Conservation (phyloP, 2,888 invertebrate genomes). For the Lomographa bimaculata region DNA sequence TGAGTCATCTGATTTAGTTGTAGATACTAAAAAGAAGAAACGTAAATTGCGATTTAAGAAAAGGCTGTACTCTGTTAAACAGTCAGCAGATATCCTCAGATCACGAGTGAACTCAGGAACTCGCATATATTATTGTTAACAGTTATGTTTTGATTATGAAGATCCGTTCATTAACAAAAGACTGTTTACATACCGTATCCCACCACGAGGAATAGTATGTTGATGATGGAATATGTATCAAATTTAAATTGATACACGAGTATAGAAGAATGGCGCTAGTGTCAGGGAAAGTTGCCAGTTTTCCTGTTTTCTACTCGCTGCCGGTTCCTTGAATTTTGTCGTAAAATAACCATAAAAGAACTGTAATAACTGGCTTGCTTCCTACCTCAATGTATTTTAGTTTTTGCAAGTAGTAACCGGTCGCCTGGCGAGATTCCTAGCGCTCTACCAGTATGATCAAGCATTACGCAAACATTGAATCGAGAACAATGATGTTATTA, state of each 20-base stretch:
- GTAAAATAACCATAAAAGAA: slow-evolving; percentile 13
- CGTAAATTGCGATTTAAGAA: no score
- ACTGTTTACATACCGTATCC: slow-evolving; percentile 6
- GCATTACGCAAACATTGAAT: slow-evolving; percentile 9
- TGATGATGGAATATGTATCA: slow-evolving; percentile 4
- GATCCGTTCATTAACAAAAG: slow-evolving; percentile 7
- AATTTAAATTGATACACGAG: no score
- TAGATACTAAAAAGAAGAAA: no score
- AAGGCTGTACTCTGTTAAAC: no score
- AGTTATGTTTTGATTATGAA: slow-evolving; percentile 14
- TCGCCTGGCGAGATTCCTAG: slow-evolving; percentile 15
- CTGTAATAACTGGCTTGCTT: slow-evolving; percentile 17
- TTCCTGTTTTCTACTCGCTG: slow-evolving; percentile 15
- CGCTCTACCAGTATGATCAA: slow-evolving; percentile 11
- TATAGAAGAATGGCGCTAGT: no score
- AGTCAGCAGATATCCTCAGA: no score
- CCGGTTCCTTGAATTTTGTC: slow-evolving; percentile 7
- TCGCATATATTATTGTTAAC: no score
- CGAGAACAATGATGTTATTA: slow-evolving; percentile 11
- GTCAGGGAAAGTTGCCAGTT: slow-evolving; percentile 11
- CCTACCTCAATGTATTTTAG: slow-evolving; percentile 8
- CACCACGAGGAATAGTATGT: slow-evolving; percentile 3
- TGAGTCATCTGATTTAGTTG: no score
- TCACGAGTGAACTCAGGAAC: no score
- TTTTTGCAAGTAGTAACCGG: slow-evolving; percentile 23